Base-by-base conservation (phyloP, 2,888 invertebrate genomes). In the Temnothorax rugatulus region DNA sequence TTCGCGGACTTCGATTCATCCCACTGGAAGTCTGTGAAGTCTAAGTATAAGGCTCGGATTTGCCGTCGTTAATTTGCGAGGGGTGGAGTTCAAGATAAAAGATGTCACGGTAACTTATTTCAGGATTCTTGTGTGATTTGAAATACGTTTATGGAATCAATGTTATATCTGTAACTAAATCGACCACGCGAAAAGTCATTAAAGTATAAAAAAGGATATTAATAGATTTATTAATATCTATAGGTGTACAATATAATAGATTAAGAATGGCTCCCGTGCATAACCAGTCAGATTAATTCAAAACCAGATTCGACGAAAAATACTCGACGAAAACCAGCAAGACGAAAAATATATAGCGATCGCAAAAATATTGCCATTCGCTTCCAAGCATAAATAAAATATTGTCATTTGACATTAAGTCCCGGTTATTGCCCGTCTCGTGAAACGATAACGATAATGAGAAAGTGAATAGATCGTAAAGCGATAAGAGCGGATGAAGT, bases 401-500 rank as follows among this genome's bases (percentile, higher is more conserved):
- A 79, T 73, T 73, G 21, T 61, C 25, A 21, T 18, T 59, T 25
- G 59, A 59, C 34, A 59, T 59, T 59, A 47, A 79, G 8, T 73
- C 25, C 4, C 47, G 44, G 18, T 41, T 69, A 29, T 38, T 41
- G 15, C n/a, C 21, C 2, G 44, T 18, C 44, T 59, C 21, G 29
- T 13, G 38, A 71, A 79, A 18, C 11, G 71, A 79, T 71, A 77
- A 69, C 15, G 69, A 15, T 59, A 79, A 79, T 73, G 59, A 79
- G 59, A 79, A 79, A 79, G 59, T 47, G 79, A 59, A 71, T 50
- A 73, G 59, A 79, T 79, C 59, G 34, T 34, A 44, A 38, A 41
- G 18, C 57, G 18, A 71, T 47, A 69, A 79, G 8, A 15, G 15
- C 29, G 25, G 71, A 77, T 69, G 52, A 68, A 76, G 4, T 68